A percentile compares a stretch with the other conserved stretches of the same genome.
phyloP scores from a whole-genome alignment of 1,140 invertebrate genomes.

The Oscheius sp. region DNA sequence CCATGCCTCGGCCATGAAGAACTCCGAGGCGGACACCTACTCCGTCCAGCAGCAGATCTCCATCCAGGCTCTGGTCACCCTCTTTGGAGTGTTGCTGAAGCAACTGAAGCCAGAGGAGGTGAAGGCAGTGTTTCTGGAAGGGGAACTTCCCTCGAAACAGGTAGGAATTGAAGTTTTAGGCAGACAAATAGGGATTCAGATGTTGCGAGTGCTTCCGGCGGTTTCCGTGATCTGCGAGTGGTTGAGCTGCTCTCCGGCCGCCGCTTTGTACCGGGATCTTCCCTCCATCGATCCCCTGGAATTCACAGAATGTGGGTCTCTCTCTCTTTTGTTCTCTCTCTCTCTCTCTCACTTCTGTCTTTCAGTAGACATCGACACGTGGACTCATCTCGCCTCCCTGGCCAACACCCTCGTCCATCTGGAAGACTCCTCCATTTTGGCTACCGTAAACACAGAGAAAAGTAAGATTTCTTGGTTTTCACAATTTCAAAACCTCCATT shows the following conservation, averaged over 20 bases:
- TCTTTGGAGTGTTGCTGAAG: not conserved
- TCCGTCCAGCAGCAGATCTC: not conserved
- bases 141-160: not conserved
- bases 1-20: constrained; percentile 9
- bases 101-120: not conserved
- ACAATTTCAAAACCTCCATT: too few relatives aligned
- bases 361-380: not conserved
- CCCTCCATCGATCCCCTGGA: not conserved
- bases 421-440: too few relatives aligned
- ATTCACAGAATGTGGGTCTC: not conserved
- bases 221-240: not conserved
- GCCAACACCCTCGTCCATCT: not conserved
- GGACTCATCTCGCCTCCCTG: not conserved
- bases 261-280: not conserved
- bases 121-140: not conserved
- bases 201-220: not conserved
- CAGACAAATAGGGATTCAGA: not conserved
- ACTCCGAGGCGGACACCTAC: not conserved
- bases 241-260: not conserved
- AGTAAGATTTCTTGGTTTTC: too few relatives aligned
- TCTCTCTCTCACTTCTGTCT: not conserved
- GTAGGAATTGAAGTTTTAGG: not conserved
- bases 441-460: too few relatives aligned
- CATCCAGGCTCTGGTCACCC: not conserved
- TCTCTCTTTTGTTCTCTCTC: not conserved